Percentiles rank a stretch among this genome's conserved stretches.
Conservation (phyloP, 1,140 invertebrate species). For the Cotesia glomerata region DNA sequence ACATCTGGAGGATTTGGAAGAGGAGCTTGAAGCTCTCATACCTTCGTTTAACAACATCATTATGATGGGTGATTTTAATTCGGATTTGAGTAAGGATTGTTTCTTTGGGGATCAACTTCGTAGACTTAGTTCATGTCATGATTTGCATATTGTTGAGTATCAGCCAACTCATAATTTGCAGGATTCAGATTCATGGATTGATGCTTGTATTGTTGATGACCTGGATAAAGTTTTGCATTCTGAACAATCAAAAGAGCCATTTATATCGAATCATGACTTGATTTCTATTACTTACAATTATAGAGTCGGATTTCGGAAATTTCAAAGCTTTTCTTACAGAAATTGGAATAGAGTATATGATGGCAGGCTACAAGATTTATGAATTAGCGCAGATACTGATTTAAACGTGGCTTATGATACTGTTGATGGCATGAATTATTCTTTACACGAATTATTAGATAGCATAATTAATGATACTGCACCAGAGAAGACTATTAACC, state of each 20-base stretch:
- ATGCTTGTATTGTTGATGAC: background rate
- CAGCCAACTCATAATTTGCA: background rate
- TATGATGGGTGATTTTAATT: too few species aligned
- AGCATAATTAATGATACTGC: too few species aligned
- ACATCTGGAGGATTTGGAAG: background rate
- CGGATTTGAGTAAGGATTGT: background rate
- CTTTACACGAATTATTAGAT: background rate
- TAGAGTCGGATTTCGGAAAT: background rate
- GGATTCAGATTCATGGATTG: background rate
- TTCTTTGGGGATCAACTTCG: background rate
- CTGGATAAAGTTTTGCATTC: background rate
- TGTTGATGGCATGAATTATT: background rate
- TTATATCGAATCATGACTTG: background rate
- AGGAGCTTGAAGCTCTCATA: too few species aligned
- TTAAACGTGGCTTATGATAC: background rate
- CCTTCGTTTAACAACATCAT: too few species aligned
- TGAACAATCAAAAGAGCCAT: background rate
- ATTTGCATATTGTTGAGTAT: background rate
- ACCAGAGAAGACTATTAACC: too few species aligned
- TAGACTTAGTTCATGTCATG: background rate
- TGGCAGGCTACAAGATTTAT: too few species aligned
- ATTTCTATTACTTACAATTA: background rate
- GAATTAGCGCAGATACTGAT: too few species aligned
- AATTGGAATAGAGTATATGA: too few species aligned
- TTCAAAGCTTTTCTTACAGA: too few species aligned